Evolutionary conservation across 2,888 invertebrate species (phyloP).

Genomic region (Cosmia trapezina): DNA sequence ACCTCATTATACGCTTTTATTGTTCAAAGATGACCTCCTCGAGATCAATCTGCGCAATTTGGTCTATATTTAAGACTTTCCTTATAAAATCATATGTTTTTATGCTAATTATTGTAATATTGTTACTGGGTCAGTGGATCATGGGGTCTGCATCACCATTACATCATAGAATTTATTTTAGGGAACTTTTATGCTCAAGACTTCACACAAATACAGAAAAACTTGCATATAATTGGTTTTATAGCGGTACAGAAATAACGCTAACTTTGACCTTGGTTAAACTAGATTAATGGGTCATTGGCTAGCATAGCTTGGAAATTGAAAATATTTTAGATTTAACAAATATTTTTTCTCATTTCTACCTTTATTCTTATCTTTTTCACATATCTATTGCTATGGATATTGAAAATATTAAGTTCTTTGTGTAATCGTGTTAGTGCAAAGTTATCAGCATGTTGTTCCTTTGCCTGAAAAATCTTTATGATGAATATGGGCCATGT

Average conservation of each 20-base stretch:
- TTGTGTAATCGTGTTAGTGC: slow-evolving; percentile 20
- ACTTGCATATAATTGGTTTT: slow-evolving; percentile 12
- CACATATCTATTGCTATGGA: background rate
- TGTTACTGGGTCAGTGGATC: slow-evolving; percentile 41
- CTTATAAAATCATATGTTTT: slow-evolving; percentile 13
- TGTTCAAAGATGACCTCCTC: slow-evolving; percentile 23
- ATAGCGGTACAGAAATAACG: slow-evolving; percentile 33
- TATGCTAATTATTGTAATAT: slow-evolving; percentile 13
- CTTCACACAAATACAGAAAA: background rate
- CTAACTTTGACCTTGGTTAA: slow-evolving; percentile 52
- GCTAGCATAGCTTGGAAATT: slow-evolving; percentile 16
- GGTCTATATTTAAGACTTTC: slow-evolving; percentile 13
- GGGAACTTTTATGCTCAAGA: background rate
- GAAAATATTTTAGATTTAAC: background rate
- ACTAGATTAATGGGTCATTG: slow-evolving; percentile 56
- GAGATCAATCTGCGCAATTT: background rate
- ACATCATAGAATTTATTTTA: slow-evolving; percentile 43
- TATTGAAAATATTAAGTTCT: background rate
- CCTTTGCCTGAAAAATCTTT: background rate
- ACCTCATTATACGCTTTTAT: slow-evolving; percentile 49
- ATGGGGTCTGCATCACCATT: slow-evolving; percentile 40
- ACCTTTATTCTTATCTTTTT: background rate
- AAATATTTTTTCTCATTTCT: background rate
- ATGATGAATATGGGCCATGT: background rate
- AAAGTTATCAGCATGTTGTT: background rate